Percentiles rank a stretch among this genome's conserved stretches.
Conservation (phyloP, 1,140 invertebrate species). For the Argopecten irradians region DNA sequence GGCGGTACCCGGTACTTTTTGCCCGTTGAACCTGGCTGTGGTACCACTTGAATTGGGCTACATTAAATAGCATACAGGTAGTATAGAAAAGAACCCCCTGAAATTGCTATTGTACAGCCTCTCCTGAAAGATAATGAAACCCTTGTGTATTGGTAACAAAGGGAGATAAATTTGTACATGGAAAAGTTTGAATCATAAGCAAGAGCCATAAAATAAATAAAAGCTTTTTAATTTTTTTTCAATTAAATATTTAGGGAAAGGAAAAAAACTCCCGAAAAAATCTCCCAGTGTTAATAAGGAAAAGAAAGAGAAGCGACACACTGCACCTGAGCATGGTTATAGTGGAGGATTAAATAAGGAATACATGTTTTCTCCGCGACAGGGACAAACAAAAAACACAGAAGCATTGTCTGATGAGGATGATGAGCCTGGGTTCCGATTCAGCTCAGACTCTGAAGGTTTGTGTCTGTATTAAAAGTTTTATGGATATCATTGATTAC, state of each 20-base stretch:
- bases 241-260: neutral
- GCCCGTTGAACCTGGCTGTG: no score
- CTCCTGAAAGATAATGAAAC: no score
- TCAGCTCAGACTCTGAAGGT: neutral
- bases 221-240: neutral
- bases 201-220: no score
- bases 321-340: conserved; percentile 61
- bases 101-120: no score
- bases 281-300: conserved; percentile 21
- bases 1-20: no score
- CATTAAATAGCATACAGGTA: no score
- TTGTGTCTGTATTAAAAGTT: neutral
- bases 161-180: no score
- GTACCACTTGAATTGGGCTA: no score
- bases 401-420: conserved; percentile 28
- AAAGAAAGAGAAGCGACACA: conserved; percentile 45
- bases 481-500: no score
- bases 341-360: conserved; percentile 60
- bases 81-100: no score
- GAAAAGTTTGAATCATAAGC: no score
- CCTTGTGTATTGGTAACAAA: no score
- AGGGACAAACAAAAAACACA: conserved; percentile 27
- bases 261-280: neutral
- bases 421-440: conserved; percentile 6
- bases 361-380: conserved; percentile 59